Base-by-base conservation (phyloP, 2,888 invertebrate genomes). In the Drosophila meridionalis region DNA sequence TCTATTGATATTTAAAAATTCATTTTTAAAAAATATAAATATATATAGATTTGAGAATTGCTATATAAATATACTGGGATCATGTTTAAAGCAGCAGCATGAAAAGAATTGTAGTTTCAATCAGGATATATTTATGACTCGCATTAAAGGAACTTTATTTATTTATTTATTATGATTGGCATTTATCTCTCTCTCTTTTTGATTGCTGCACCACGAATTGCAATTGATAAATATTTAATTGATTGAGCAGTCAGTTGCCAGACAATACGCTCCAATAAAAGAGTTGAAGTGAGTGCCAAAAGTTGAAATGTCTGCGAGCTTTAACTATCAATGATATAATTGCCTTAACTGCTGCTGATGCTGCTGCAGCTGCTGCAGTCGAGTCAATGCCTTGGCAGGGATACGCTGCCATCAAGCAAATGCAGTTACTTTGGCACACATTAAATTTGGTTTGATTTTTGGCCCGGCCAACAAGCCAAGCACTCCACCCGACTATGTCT, bases 381-480 rank as follows among this genome's bases (percentile, higher is more conserved):
- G 38, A 57, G 65, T 52, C 36, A 26, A 55, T n/a, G 50, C 14
- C 45, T 55, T 53, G 72, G 45, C 59, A 62, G 59, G 64, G 67
- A 64, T 55, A 43, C 40, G 61, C 20, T 53, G 26, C 43, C 63
- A 61, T 60, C 67, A 60, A 67, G 70, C 45, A 76, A 83, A 76
- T 76, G 81, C 83, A 80, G 81, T 76, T 83, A 80, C 69, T 69
- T 71, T 69, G 60, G 69, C 77, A 71, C 70, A 76, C 73, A 81
- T 80, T 80, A 83, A 80, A 83, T 74, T 81, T 76, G 69, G 71
- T 73, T 68, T 80, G 78, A 81, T 81, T 83, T 83, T 71, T 65
- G 70, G 67, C 61, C 47, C 64, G 14, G 61, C 47, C 26, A 60
- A 53, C 20, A 34, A 55, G 58, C 28, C 52, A 57, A 48, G 42